Evolutionary conservation across 2,797 vertebrate genomes (phyloP), one percentile per base, ranked within the genome.

Genomic region (Brachymystax lenok): DNA sequence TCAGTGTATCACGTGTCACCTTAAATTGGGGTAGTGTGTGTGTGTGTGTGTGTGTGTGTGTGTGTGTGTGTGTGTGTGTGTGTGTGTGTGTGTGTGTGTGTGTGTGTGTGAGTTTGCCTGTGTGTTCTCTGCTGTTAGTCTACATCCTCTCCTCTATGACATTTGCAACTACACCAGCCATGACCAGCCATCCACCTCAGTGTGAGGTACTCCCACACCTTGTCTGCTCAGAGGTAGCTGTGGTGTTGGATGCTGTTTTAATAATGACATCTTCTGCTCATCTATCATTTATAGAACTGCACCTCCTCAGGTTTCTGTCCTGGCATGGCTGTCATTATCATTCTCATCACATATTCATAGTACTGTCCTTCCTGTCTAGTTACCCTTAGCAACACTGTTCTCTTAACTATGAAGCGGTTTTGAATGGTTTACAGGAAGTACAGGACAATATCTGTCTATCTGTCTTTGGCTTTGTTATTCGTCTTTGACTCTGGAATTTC

Each of bases 301-400:
- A 81, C 74, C 67, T 79, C 74, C 54, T 78, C 75, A 50, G 74
- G 72, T 74, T 80, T 82, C 51, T 74, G 72, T 56, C 69, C 74
- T 69, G 46, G 59, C 54, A 30, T 33, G 30, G 28, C 79, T 69
- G 72, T 69, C 66, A 68, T 82, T 72, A 77, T 74, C 79, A 84
- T 82, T 80, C 77, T 77, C 69, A 83, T 76, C 82, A 78, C 80
- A 79, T 69, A 71, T 59, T 73, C 73, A 64, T 21, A 63, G 59
- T 24, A 13, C 46, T 67, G 61, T 73, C 73, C 78, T 67, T 77
- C 24, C 68, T 86, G 88, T 90, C 80, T 76, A 88, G 90, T 91
- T 90, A 88, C 80, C 86, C 84, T 71, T 71, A 69, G 86, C 91
- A 92, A 91, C 92, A 82, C 86, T 90, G 85, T 89, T 88, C 86